Conservation (phyloP, 1,140 invertebrate species). For the Heliconius eleuchia region DNA sequence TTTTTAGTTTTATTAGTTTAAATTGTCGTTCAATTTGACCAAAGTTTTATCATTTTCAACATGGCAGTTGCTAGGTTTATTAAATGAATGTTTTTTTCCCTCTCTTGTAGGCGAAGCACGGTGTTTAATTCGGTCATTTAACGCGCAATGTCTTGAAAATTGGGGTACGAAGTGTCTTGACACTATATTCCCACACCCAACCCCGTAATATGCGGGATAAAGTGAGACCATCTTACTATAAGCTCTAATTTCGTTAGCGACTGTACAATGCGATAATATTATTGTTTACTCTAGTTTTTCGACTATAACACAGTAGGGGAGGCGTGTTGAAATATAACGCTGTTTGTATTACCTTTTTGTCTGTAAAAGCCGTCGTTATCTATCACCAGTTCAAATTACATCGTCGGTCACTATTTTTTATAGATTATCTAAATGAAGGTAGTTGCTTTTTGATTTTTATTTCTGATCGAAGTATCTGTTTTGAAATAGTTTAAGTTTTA, state of each 20-base stretch:
- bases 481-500: not conserved
- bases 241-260: not conserved
- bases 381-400: constrained; percentile 20
- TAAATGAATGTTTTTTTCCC: too few relatives aligned
- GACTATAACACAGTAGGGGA: not conserved
- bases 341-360: constrained; percentile 7
- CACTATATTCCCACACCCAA: too few relatives aligned
- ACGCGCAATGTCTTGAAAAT: too few relatives aligned
- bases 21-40: too few relatives aligned
- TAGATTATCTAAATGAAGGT: not conserved
- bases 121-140: too few relatives aligned
- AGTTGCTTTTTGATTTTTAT: not conserved
- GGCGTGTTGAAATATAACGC: constrained; percentile 15
- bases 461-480: not conserved
- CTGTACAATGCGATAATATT: not conserved
- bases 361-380: constrained; percentile 9
- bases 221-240: not conserved
- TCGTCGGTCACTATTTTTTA: not conserved
- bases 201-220: too few relatives aligned
- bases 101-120: too few relatives aligned
- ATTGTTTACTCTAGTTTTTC: constrained; percentile 21
- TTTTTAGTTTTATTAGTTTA: too few relatives aligned
- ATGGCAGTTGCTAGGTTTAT: too few relatives aligned
- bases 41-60: too few relatives aligned
- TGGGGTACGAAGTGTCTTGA: too few relatives aligned